A percentile compares a stretch with the other conserved stretches of the same genome.
Evolutionary conservation across 2,113 vertebrate genomes (phyloP).

Genomic region (Gallinago paraguaiae): DNA sequence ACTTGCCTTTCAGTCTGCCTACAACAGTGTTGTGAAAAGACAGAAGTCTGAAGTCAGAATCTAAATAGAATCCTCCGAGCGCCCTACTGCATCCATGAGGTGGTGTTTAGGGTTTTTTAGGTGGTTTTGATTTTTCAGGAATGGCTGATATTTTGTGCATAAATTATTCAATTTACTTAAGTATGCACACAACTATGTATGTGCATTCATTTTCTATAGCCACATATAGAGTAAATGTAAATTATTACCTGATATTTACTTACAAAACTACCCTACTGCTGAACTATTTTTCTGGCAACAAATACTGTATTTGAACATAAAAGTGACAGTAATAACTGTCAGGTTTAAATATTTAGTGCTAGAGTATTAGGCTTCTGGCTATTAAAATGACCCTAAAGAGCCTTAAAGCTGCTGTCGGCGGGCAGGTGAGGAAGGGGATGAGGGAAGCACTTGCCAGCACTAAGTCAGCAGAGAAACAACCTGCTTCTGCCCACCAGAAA

Average conservation of each 20-base stretch:
- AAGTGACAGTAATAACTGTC: not conserved
- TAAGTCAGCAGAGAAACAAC: not conserved
- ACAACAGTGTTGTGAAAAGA: constrained; percentile 35
- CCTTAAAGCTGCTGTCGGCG: not conserved
- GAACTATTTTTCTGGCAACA: not conserved
- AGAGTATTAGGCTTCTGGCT: not conserved
- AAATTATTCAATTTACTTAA: not conserved
- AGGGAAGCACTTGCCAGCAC: not conserved
- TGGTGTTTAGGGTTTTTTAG: not conserved
- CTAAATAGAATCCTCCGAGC: constrained; percentile 48
- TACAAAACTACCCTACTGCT: not conserved
- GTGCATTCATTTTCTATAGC: not conserved
- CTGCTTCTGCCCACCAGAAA: not conserved
- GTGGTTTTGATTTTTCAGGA: not conserved
- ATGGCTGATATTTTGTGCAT: not conserved
- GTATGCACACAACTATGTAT: not conserved
- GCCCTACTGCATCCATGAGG: not conserved
- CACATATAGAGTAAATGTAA: not conserved
- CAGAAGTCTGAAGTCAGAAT: constrained; percentile 35
- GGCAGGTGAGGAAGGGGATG: rapidly evolving
- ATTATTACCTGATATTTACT: not conserved
- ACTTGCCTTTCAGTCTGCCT: constrained; percentile 56
- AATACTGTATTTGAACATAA: not conserved
- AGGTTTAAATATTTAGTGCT: not conserved
- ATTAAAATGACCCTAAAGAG: not conserved